phyloP scores from a whole-genome alignment of 2,113 vertebrate species.

The Archocentrus centrarchus region DNA sequence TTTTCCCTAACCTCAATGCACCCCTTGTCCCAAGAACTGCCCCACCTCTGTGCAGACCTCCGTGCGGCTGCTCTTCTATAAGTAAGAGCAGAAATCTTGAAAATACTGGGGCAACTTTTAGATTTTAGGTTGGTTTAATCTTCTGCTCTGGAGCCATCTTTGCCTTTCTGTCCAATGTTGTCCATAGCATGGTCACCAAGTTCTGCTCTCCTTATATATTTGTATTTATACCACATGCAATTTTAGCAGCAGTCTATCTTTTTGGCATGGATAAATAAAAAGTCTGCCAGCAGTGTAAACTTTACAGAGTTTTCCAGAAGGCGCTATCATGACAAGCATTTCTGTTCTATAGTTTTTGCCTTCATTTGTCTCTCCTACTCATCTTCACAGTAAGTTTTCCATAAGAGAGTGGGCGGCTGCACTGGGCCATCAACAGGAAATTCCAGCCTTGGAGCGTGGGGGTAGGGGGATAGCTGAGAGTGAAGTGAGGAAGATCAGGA shows the following conservation, averaged over 20 bases:
- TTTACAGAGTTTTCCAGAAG: conserved; percentile 34
- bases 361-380: conserved; percentile 44
- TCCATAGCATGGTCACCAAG: conserved; percentile 4
- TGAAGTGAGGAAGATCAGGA: conserved; percentile 55
- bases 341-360: conserved; percentile 30
- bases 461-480: conserved; percentile 58
- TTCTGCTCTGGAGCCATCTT: background rate
- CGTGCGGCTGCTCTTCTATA: conserved; percentile 8
- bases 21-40: conserved; percentile 60
- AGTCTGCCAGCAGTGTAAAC: conserved; percentile 36
- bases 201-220: background rate
- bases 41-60: conserved; percentile 30
- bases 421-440: conserved; percentile 78
- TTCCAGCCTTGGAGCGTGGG: conserved; percentile 70
- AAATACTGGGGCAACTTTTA: background rate
- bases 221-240: conserved; percentile 25
- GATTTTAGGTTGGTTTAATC: background rate
- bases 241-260: conserved; percentile 24
- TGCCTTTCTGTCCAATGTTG: background rate
- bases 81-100: conserved; percentile 30
- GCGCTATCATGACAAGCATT: conserved; percentile 33
- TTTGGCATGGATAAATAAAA: conserved; percentile 30
- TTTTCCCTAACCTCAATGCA: conserved; percentile 57
- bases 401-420: conserved; percentile 63
- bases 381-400: conserved; percentile 68